phyloP scores from a whole-genome alignment of 2,113 vertebrate species.

The Lycocorax pyrrhopterus region DNA sequence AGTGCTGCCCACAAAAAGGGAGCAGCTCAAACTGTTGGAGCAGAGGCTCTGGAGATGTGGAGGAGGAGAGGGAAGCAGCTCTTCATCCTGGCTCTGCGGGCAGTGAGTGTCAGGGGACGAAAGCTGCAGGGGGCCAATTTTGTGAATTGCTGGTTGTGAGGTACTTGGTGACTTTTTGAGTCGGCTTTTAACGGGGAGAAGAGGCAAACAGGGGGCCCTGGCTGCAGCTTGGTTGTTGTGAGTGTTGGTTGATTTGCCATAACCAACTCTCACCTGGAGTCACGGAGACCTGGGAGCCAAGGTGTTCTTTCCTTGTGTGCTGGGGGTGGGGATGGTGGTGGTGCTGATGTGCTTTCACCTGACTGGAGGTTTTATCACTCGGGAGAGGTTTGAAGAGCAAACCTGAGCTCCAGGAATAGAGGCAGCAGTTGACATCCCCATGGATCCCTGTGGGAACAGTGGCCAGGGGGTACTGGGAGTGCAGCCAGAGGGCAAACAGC shows the following conservation, averaged over 20 bases:
- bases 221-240: background rate
- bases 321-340: background rate
- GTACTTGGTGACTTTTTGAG: background rate
- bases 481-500: background rate
- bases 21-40: background rate
- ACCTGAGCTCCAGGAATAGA: background rate
- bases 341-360: rapidly evolving
- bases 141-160: background rate
- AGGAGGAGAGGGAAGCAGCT: background rate
- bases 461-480: background rate
- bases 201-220: background rate
- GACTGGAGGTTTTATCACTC: background rate
- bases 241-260: background rate
- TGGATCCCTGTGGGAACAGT: background rate
- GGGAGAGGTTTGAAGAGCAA: background rate
- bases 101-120: background rate
- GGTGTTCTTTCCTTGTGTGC: background rate
- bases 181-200: rapidly evolving
- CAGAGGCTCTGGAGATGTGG: background rate
- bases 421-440: background rate
- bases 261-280: too few species aligned
- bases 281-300: rapidly evolving
- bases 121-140: background rate
- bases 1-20: background rate
- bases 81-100: background rate